These are phyloP conservation scores for Teleiodes luculella DNA, from an alignment of 2,888 invertebrate species.

Conservation along the genomic window DNA sequence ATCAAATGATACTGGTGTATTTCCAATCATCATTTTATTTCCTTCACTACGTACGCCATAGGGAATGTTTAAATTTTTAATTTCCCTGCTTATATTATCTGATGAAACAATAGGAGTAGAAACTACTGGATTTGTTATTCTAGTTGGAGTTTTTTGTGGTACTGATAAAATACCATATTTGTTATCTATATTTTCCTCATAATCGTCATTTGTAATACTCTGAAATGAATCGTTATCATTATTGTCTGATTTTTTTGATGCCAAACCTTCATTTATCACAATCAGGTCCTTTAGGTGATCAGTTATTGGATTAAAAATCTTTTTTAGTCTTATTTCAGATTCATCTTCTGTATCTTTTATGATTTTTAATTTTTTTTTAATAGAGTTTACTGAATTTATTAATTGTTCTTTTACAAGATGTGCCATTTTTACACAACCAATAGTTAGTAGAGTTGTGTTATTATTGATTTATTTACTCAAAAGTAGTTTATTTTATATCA, in stretches of 20 bases:
- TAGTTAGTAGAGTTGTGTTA: neutral
- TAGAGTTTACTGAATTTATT: constrained; percentile 5
- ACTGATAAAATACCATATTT: no score
- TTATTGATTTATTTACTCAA: neutral
- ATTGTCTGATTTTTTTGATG: neutral
- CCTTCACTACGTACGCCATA: neutral
- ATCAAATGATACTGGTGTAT: constrained; percentile 6
- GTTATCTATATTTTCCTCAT: no score
- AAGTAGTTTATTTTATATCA: neutral
- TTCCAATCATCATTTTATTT: constrained; percentile 15
- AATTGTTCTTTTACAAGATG: constrained; percentile 3
- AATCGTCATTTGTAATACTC: neutral
- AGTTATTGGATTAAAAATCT: constrained; percentile 9
- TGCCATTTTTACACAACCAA: neutral
- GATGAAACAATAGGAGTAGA: no score
- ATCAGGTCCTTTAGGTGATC: constrained; percentile 2
- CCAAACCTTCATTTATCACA: no score
- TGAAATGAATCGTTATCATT: neutral
- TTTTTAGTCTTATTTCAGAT: neutral
- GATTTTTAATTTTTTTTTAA: constrained; percentile 10
- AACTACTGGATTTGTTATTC: no score
- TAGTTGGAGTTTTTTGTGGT: no score
- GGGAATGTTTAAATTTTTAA: neutral
- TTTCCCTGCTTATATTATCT: no score
- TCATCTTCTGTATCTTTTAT: neutral